Evolutionary conservation across 92 coral and sea anemone species (phyloP).

Genomic region (Porites lobata): DNA sequence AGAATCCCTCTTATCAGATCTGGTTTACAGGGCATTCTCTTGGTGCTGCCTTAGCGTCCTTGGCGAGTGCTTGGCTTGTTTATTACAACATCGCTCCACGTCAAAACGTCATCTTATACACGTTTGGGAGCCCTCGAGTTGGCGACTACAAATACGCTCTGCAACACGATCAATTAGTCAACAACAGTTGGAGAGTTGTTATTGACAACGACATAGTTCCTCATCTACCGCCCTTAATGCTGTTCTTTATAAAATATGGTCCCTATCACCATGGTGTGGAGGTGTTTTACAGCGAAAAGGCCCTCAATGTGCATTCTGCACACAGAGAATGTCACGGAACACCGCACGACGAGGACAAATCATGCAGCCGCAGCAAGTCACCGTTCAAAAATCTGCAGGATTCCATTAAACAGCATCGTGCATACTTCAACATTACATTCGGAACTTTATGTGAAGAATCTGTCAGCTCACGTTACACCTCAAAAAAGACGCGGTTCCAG

Average conservation of each 20-base stretch:
- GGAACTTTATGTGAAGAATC: constrained; percentile 13
- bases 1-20: constrained; percentile 40
- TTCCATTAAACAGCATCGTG: constrained; percentile 14
- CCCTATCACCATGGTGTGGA: constrained; percentile 65
- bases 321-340: constrained; percentile 63
- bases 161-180: constrained; percentile 63
- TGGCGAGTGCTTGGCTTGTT: constrained; percentile 54
- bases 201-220: constrained; percentile 54
- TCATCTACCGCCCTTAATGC: constrained; percentile 28
- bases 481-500: neutral
- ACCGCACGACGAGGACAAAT: constrained; percentile 42
- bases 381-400: neutral
- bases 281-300: constrained; percentile 44
- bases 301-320: constrained; percentile 37
- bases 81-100: constrained; percentile 45
- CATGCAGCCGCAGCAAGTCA: constrained; percentile 24
- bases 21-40: constrained; percentile 71
- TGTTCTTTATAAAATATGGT: neutral
- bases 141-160: constrained; percentile 59
- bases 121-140: constrained; percentile 67
- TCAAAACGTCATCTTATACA: constrained; percentile 47
- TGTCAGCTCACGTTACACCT: no score
- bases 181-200: constrained; percentile 68
- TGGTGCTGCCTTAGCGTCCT: constrained; percentile 63
- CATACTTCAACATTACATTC: constrained; percentile 43